A percentile compares a stretch with the other conserved stretches of the same genome.
Evolutionary conservation across 1,140 invertebrate species (phyloP).

Genomic region (Elymnias hypermnestra): DNA sequence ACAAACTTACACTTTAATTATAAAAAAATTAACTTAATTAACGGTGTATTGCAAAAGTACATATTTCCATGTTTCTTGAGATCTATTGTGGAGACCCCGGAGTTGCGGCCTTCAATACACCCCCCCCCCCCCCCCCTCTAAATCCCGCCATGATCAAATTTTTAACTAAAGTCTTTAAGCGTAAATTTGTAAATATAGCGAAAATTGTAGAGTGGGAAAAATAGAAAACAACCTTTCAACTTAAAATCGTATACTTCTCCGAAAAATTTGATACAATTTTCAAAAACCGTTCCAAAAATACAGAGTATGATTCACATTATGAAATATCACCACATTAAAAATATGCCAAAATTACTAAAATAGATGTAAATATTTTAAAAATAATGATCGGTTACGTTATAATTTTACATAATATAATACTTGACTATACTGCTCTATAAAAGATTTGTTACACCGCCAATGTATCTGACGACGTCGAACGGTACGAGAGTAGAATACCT

Average conservation of each 20-base stretch:
- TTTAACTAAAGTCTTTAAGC: no score
- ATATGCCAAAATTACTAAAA: conserved; percentile 60
- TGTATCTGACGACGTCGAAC: background rate
- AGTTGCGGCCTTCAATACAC: no score
- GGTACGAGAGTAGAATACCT: background rate
- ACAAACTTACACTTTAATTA: no score
- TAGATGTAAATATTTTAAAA: conserved; percentile 64
- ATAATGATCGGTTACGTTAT: conserved; percentile 51
- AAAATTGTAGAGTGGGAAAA: no score
- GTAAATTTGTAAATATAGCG: conserved; percentile 17
- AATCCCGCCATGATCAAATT: no score
- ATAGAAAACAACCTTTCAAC: no score
- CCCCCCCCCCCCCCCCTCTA: no score
- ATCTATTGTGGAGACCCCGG: no score
- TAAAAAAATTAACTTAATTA: no score
- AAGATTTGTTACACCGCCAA: conserved; percentile 10
- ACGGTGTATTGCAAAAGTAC: no score
- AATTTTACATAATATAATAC: conserved; percentile 48
- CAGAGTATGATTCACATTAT: conserved; percentile 64
- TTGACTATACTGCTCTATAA: conserved; percentile 42
- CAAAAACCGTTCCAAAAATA: conserved; percentile 62
- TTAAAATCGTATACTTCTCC: conserved; percentile 50
- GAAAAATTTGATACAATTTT: conserved; percentile 66
- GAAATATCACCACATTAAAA: conserved; percentile 62
- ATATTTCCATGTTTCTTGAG: no score